Conservation (phyloP, 1,140 invertebrate species). For the Himalopsyche phryganea region DNA sequence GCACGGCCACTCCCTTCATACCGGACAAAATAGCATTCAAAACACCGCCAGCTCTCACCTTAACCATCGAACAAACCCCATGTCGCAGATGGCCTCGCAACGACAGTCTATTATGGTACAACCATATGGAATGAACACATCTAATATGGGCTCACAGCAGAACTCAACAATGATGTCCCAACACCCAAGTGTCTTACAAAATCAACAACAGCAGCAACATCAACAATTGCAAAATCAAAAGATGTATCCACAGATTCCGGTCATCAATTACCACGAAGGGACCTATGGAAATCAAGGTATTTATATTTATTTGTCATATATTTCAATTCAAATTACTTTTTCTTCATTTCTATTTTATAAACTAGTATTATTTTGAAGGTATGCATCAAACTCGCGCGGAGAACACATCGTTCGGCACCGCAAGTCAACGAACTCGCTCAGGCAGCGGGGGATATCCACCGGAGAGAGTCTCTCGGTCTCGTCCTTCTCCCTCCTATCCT, state of each 20-base stretch:
- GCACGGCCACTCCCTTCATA: not conserved
- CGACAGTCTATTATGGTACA: constrained; percentile 26
- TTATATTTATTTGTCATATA: not conserved
- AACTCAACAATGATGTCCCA: constrained; percentile 11
- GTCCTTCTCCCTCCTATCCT: constrained; percentile 9
- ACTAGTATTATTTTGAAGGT: constrained; percentile 3
- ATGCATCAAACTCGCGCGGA: constrained; percentile 12
- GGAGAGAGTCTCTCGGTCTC: constrained; percentile 14
- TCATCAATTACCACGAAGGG: constrained; percentile 24
- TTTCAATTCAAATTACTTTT: no score
- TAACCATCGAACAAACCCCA: constrained; percentile 3
- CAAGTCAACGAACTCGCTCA: not conserved
- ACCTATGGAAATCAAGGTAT: constrained; percentile 23
- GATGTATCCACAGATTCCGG: constrained; percentile 25
- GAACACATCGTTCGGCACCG: not conserved
- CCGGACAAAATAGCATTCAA: constrained; percentile 3
- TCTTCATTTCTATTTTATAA: not conserved
- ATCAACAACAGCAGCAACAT: constrained; percentile 28
- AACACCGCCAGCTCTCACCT: not conserved
- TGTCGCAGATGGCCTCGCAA: constrained; percentile 13
- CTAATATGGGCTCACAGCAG: constrained; percentile 17
- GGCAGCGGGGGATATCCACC: constrained; percentile 16
- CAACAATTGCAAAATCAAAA: constrained; percentile 25
- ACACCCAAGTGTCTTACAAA: constrained; percentile 12
- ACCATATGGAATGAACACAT: constrained; percentile 12